These are phyloP conservation scores for Hydropsyche betteni DNA, from an alignment of 2,888 invertebrate genomes.

Conservation along the genomic window DNA sequence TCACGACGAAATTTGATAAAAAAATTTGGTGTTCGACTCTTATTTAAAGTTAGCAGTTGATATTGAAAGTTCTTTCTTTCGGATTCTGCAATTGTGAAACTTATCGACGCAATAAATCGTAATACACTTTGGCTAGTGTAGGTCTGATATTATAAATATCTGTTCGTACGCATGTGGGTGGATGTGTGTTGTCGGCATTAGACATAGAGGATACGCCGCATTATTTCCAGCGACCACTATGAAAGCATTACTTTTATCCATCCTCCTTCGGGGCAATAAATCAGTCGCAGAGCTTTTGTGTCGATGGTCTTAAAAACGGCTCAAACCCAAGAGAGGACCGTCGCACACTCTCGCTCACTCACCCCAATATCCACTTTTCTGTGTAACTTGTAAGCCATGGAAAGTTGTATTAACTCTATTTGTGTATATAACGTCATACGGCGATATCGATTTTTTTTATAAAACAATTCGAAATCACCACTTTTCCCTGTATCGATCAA, in stretches of 20 bases:
- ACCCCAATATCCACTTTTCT: constrained; percentile 40
- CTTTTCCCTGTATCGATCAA: too few relatives aligned
- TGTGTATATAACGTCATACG: too few relatives aligned
- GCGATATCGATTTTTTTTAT: too few relatives aligned
- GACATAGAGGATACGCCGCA: constrained; percentile 50
- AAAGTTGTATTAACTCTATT: too few relatives aligned
- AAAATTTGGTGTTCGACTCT: too few relatives aligned
- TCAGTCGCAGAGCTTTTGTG: constrained; percentile 52
- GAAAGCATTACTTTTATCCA: constrained; percentile 52
- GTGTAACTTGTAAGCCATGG: background rate
- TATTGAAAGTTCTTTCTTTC: too few relatives aligned
- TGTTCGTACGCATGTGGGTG: too few relatives aligned
- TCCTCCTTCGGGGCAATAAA: constrained; percentile 51
- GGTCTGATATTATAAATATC: constrained; percentile 52
- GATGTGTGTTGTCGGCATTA: constrained; percentile 43
- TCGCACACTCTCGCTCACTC: constrained; percentile 26
- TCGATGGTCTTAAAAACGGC: constrained; percentile 52
- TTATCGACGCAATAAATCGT: too few relatives aligned
- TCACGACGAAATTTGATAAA: too few relatives aligned
- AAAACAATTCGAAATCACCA: too few relatives aligned
- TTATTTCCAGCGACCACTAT: constrained; percentile 51
- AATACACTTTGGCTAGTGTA: constrained; percentile 53
- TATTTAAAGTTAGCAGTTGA: too few relatives aligned
- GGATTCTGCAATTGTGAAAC: too few relatives aligned
- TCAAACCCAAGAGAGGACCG: constrained; percentile 44